phyloP scores from a whole-genome alignment of 37 sponge, comb jelly and placozoan genomes.

The Amphimedon queenslandica region DNA sequence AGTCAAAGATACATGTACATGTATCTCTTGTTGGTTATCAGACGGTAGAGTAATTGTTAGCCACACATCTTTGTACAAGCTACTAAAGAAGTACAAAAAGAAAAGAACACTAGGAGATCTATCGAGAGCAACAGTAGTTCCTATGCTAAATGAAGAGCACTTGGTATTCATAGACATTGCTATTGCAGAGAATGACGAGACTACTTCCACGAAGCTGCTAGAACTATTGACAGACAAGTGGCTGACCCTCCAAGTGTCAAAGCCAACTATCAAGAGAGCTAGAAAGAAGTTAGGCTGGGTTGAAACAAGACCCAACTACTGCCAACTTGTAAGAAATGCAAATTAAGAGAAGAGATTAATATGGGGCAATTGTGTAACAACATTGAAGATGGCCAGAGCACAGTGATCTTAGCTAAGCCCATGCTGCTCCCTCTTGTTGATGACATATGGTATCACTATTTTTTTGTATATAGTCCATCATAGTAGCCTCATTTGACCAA shows the following conservation, averaged over 20 bases:
- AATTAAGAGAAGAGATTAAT: conserved; percentile 16
- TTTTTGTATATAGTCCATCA: conserved; percentile 28
- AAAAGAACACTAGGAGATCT: background rate
- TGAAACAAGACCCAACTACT: conserved; percentile 6
- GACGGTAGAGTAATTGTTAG: background rate
- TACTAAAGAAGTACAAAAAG: background rate
- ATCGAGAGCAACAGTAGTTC: background rate
- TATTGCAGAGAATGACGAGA: background rate
- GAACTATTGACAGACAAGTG: background rate
- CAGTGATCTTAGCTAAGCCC: conserved; percentile 16
- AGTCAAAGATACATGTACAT: too few species aligned
- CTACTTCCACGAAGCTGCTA: background rate
- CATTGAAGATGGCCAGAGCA: conserved; percentile 48
- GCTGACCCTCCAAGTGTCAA: background rate
- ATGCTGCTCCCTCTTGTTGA: conserved; percentile 21
- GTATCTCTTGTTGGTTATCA: background rate
- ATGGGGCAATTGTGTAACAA: conserved; percentile 35
- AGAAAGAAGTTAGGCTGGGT: conserved; percentile 11
- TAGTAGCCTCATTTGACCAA: conserved; percentile 52
- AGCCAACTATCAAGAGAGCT: conserved; percentile 2
- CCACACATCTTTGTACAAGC: background rate
- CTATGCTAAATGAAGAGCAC: background rate
- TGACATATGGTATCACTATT: conserved; percentile 32
- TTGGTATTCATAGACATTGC: background rate
- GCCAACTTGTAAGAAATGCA: conserved; percentile 19